Base-by-base conservation (phyloP, 35 echinoderm and acorn worm genomes). In the Eucidaris tribuloides region DNA sequence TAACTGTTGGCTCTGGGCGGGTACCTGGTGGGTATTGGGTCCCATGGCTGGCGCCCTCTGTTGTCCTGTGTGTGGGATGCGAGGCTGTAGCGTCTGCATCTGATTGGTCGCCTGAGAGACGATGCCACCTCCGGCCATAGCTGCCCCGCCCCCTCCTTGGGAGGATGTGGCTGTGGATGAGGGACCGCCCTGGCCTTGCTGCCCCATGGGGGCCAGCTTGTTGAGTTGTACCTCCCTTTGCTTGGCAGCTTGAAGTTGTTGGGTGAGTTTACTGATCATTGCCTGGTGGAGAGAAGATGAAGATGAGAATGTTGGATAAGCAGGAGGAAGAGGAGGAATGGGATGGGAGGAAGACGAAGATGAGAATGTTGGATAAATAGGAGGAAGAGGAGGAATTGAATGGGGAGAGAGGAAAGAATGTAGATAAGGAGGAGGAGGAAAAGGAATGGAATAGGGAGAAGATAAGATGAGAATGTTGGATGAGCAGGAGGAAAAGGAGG, bases 1-100 rank as follows among this genome's bases (percentile, higher is more conserved):
- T 30, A 88, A 40, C 77, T 88, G 85, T 43, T 88, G 85, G 36
- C 85, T 88, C 77, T 88, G 85, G 24, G 37, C 68, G 7, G 68
- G 68, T 41, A 44, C 41, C 68, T 38, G 68, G 40, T 74, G 68
- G n/a, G n/a, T n/a, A n/a, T n/a, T n/a, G n/a, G n/a, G n/a, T 74
- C 68, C 34, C 24, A 33, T n/a, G 35, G 37, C 9, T 5, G 35
- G 1, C 34, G 30, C 68, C 37, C 68, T 19, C 35, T 25, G 28
- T n/a, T 74, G 68, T 17, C 68, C 68, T 40, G 44, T 74, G 68
- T 43, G 68, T 33, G 36, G 68, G 35, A 74, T 74, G 68, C 68
- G 68, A 24, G 68, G 68, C 68, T 74, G 68, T 5, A 32, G 68
- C 68, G 28, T 44, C 28, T 38, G 28, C 68, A 74, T 40, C 68